Base-by-base conservation (phyloP, 2,888 invertebrate genomes). In the Luperina nickerlii region DNA sequence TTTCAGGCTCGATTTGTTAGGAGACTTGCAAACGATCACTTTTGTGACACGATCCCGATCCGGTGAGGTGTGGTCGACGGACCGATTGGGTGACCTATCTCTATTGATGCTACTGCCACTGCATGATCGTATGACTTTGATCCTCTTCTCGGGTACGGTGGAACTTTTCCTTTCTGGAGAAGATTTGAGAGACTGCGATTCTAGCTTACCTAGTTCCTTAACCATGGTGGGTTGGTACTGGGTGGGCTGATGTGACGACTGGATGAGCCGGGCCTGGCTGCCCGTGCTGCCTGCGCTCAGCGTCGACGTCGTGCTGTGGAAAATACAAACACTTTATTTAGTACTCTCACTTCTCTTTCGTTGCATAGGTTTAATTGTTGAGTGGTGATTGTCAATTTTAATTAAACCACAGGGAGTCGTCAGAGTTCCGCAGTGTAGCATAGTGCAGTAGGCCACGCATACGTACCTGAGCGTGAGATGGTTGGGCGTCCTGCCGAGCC, bases 261-360 rank as follows among this genome's bases (percentile, higher is more conserved):
- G 99, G 94, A 99, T 99, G 93, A 99, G 98, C 92, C 99, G 98
- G 82, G 99, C 99, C 96, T 99, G 99, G 95, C 98, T 99, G 92
- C 99, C 98, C 75, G 99, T 99, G 96, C 99, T 99, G 93, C 99
- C 99, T 83, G 99, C 99, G 91, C 99, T 99, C 94, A 99, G 97
- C 85, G 99, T 99, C 92, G 99, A 99, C 90, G 99, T 99, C 92
- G 99, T 99, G 97, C 99, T 99, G 97, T 92, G 96, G 97, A 90
- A 81, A 63, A 83, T 27, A 82, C 48, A 84, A 74, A 73, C 65
- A 76, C 15, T 27, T 20, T 51, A 63, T 62, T 27, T 63, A 82
- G 38, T 71, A 45, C 5, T 66, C 2, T 63, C 18, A 51, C 3
- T n/a, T 18, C 11, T 32, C 32, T 32, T 69, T 51, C 8, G 20